Evolutionary conservation across 1,140 invertebrate species (phyloP), one percentile per base, ranked within the genome.

Genomic region (Drosophila mauritiana): DNA sequence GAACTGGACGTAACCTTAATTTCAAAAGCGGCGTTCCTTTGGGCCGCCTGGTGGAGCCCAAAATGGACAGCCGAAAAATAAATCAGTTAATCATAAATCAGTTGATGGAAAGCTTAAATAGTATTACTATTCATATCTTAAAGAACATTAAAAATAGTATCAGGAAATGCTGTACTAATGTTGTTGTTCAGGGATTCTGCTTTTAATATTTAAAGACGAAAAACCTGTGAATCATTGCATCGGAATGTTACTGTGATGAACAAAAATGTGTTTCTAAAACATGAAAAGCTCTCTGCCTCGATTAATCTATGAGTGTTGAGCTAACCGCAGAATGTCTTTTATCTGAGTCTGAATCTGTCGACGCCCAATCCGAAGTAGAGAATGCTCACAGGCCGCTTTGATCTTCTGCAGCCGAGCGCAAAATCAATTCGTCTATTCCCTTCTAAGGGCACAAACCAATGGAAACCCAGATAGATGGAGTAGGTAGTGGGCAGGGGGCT

Each of bases 391-490:
- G 22, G 49, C 67, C 78, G 82, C 84, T 88, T 88, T 88, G 84
- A 88, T 88, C 84, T 89, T 89, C 75, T 83, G 76, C 84, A 89
- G 68, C 73, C 58, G 79, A 84, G 84, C 84, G 80, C 80, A 63
- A 89, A 89, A 88, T 84, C 84, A 88, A 89, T 89, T 88, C 80
- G 68, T 88, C 84, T 86, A 88, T 86, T 81, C 42, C 57, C 45
- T 74, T 75, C 61, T 54, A 64, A 67, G 74, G 48, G 40, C 51
- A 25, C 45, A 31, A 31, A 10, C 40, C 13, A 36, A 15, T 52
- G 57, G 6, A 37, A 20, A 25, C 59, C 53, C 25, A 39, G 27
- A 10, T 31, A 31, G 36, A 58, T 61, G 15, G 7, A 22, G 37
- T 13, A 12, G 20, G 27, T 2, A 15, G 17, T 17, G 17, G 27